A percentile compares a stretch with the other conserved stretches of the same genome.
These are phyloP conservation scores for Gyrodactylus bullatarudis DNA, from an alignment of 1,140 invertebrate species.

Conservation along the genomic window DNA sequence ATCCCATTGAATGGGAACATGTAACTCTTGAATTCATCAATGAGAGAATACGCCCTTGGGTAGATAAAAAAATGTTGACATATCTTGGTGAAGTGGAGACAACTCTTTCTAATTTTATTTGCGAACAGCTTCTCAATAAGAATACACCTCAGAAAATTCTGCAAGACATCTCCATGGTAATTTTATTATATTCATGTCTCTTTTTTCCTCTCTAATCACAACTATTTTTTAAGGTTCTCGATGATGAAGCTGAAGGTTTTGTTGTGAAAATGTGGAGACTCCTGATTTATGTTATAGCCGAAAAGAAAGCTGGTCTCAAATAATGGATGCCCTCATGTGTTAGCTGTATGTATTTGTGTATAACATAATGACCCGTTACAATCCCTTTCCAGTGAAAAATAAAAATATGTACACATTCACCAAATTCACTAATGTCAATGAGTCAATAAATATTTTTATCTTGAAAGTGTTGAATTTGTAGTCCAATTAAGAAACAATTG, in stretches of 20 bases:
- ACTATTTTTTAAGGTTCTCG: constrained; percentile 38
- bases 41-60: constrained; percentile 81
- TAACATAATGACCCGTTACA: too few relatives aligned
- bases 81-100: constrained; percentile 95
- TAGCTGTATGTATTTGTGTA: too few relatives aligned
- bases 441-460: too few relatives aligned
- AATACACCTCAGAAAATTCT: constrained; percentile 64
- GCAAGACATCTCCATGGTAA: constrained; percentile 88
- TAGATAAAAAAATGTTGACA: constrained; percentile 95
- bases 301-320: constrained; percentile 36
- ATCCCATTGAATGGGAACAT: constrained; percentile 55
- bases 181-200: constrained; percentile 9
- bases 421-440: too few relatives aligned
- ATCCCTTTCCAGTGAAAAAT: too few relatives aligned
- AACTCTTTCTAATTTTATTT: constrained; percentile 90
- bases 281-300: constrained; percentile 91
- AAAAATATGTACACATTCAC: too few relatives aligned
- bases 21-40: constrained; percentile 65
- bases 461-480: too few relatives aligned
- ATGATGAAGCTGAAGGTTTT: constrained; percentile 96
- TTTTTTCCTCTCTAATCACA: background rate
- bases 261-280: constrained; percentile 98
- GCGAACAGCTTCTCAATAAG: constrained; percentile 68
- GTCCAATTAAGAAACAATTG: too few relatives aligned
- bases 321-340: too few relatives aligned